phyloP scores from a whole-genome alignment of 2,113 vertebrate species.

The Gasterosteus nipponicus region DNA sequence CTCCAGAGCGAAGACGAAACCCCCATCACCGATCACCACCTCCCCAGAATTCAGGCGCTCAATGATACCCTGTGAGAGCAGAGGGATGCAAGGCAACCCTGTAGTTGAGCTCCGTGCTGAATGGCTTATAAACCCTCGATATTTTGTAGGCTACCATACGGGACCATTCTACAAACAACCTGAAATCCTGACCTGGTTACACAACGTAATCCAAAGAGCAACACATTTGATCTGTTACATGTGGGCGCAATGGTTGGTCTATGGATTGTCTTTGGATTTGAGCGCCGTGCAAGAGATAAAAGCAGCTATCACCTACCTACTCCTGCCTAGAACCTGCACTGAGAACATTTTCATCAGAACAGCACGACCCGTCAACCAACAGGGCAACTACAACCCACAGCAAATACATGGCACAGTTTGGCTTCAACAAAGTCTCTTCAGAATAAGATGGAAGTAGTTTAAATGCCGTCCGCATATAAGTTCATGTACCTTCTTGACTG shows the following conservation, averaged over 20 bases:
- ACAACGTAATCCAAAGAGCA: background rate
- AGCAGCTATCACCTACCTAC: background rate
- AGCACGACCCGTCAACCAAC: background rate
- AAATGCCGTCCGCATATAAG: background rate
- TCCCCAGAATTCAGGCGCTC: slow-evolving; percentile 28
- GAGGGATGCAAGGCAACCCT: background rate
- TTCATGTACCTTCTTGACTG: slow-evolving; percentile 60
- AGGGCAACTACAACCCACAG: background rate
- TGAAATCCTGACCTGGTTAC: background rate
- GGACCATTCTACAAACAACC: background rate
- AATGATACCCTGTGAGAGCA: slow-evolving; percentile 15
- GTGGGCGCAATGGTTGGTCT: background rate
- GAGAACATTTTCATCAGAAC: background rate
- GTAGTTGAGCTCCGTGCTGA: background rate
- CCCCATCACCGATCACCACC: slow-evolving; percentile 30
- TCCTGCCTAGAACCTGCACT: background rate
- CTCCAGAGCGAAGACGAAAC: slow-evolving; percentile 31
- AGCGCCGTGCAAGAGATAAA: no score
- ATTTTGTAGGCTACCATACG: background rate
- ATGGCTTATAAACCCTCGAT: background rate
- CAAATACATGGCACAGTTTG: background rate
- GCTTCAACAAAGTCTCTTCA: background rate
- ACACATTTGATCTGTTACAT: background rate
- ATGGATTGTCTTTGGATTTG: background rate
- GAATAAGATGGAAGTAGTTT: background rate